Conservation (phyloP, 2,888 invertebrate species). For the Diabrotica balteata region DNA sequence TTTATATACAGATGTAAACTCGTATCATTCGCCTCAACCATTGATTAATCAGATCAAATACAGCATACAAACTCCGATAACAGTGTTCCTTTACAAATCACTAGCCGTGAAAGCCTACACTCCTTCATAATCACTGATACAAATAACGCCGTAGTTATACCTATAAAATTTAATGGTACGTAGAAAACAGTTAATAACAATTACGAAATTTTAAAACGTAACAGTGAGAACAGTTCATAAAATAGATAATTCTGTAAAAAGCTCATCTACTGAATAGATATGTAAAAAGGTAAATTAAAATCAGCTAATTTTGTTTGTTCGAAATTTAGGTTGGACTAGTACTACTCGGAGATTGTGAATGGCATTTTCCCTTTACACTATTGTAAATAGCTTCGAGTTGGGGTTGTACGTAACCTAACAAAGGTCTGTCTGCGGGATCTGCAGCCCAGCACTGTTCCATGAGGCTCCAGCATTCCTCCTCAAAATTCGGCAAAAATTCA, state of each 20-base stretch:
- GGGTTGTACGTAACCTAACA: slow-evolving; percentile 80
- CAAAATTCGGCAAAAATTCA: slow-evolving; percentile 77
- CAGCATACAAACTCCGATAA: no score
- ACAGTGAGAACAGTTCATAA: slow-evolving; percentile 5
- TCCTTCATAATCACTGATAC: slow-evolving; percentile 8
- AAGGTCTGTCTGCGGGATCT: slow-evolving; percentile 74
- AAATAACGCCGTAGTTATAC: neutral
- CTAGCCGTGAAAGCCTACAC: no score
- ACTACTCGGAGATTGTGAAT: neutral
- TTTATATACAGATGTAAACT: no score
- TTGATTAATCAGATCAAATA: no score
- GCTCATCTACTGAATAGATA: slow-evolving; percentile 1
- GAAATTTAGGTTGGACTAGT: neutral
- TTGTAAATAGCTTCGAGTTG: slow-evolving; percentile 66
- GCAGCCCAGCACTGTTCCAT: slow-evolving; percentile 87
- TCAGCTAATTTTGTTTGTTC: neutral
- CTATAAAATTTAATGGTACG: slow-evolving; percentile 2
- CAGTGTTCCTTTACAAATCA: no score
- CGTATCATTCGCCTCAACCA: no score
- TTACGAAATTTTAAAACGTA: slow-evolving; percentile 17
- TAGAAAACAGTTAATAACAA: slow-evolving; percentile 12
- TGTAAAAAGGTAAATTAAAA: slow-evolving; percentile 5
- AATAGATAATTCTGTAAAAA: slow-evolving; percentile 4
- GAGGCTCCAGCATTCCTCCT: slow-evolving; percentile 80
- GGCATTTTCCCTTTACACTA: slow-evolving; percentile 19